These are phyloP conservation scores for Sthenelais limicola DNA, from an alignment of 2,888 invertebrate species.

Conservation along the genomic window DNA sequence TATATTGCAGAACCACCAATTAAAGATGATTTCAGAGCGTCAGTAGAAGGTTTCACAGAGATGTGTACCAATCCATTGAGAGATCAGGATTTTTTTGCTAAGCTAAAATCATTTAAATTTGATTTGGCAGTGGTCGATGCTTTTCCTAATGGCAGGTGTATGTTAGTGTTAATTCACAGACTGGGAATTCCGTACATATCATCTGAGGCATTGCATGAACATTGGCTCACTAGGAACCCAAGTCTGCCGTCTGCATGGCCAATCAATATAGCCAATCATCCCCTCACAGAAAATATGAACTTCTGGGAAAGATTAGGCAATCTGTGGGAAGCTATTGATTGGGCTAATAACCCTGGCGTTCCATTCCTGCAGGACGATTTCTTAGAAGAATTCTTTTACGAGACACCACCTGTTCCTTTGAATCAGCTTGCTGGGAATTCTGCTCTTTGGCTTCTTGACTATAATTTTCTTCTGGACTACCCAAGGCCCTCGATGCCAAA, in stretches of 20 bases:
- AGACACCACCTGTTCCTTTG: not conserved
- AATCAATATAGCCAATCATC: not conserved
- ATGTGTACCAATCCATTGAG: not conserved
- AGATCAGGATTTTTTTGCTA: not conserved
- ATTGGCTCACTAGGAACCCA: not conserved
- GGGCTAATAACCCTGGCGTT: too few relatives aligned
- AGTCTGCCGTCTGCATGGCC: not conserved
- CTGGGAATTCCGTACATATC: slow-evolving; percentile 1
- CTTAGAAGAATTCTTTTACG: too few relatives aligned
- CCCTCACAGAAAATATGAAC: slow-evolving; percentile 21
- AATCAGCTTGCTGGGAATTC: not conserved
- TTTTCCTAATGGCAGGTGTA: not conserved
- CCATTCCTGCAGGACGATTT: too few relatives aligned
- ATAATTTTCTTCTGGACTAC: slow-evolving; percentile 11
- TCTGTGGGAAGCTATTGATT: too few relatives aligned
- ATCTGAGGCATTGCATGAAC: not conserved
- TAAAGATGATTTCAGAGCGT: not conserved
- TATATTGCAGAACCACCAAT: not conserved
- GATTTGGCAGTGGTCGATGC: slow-evolving; percentile 14
- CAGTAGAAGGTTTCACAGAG: not conserved
- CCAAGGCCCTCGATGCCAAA: slow-evolving; percentile 28
- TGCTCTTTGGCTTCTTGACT: not conserved
- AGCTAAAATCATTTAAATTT: slow-evolving; percentile 17
- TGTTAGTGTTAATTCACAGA: slow-evolving; percentile 6
- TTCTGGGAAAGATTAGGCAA: too few relatives aligned